These are phyloP conservation scores for Phyllostomus hastatus DNA, from an alignment of 2,113 vertebrate species.

Conservation along the genomic window DNA sequence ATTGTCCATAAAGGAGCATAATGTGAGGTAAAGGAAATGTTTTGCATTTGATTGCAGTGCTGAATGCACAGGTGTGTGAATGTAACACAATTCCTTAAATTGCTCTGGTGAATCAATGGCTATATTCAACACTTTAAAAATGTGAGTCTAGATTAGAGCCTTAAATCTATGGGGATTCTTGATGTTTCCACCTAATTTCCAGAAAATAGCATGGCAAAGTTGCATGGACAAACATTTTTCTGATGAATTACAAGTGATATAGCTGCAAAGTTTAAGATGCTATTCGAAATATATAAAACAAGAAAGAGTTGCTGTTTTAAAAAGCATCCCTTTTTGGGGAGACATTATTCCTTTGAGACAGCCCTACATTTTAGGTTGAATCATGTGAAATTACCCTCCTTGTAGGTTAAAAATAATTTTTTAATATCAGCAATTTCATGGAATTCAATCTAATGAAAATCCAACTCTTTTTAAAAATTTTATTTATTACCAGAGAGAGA, in stretches of 20 bases:
- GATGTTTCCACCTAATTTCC: not conserved
- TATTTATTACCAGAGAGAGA: too few relatives aligned
- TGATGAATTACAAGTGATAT: not conserved
- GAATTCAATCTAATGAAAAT: not conserved
- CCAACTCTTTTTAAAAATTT: too few relatives aligned
- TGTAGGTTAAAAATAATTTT: not conserved
- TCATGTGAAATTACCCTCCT: not conserved
- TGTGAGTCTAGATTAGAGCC: not conserved
- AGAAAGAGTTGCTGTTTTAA: not conserved
- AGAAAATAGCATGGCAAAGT: not conserved
- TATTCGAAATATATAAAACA: slow-evolving; percentile 13
- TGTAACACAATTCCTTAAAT: not conserved
- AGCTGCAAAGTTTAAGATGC: not conserved
- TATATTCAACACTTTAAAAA: not conserved
- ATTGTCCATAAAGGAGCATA: not conserved
- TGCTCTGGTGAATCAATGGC: not conserved
- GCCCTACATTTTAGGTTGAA: not conserved
- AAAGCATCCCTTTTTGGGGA: not conserved
- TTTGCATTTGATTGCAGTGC: not conserved
- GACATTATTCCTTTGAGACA: not conserved
- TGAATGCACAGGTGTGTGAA: not conserved
- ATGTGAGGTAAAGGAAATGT: not conserved
- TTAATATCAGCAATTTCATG: not conserved
- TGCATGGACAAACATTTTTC: not conserved
- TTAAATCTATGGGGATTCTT: not conserved